Percentiles rank a stretch among this genome's conserved stretches.
These are phyloP conservation scores for Brachionus paranguensis DNA, from an alignment of 1,140 invertebrate genomes.

Conservation along the genomic window DNA sequence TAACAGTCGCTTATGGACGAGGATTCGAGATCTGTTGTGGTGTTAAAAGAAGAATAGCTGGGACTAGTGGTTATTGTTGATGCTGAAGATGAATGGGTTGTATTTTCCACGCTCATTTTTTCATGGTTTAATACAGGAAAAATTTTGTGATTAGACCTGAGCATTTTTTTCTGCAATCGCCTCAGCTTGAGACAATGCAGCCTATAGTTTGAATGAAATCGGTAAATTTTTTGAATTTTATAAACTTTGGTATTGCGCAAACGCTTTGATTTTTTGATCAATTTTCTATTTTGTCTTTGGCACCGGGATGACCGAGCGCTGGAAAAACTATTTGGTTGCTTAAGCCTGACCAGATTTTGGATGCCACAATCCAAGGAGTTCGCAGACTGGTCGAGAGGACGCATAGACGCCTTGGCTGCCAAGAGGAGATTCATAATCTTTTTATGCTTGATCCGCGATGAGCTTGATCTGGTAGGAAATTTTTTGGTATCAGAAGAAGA, in stretches of 20 bases:
- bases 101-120: conserved; percentile 7
- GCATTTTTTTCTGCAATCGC: conserved; percentile 22
- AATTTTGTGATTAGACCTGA: not conserved
- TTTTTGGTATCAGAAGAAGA: conserved; percentile 12
- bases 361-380: not conserved
- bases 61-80: conserved; percentile 1
- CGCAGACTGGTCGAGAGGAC: not conserved
- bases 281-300: not conserved
- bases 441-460: not conserved
- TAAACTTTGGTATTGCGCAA: not conserved
- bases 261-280: not conserved
- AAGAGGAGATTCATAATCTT: conserved; percentile 14
- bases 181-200: conserved; percentile 15
- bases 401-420: not conserved
- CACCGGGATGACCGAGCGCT: not conserved
- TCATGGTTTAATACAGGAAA: not conserved
- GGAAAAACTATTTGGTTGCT: not conserved
- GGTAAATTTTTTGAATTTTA: conserved; percentile 25
- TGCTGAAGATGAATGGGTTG: not conserved
- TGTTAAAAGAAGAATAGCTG: not conserved
- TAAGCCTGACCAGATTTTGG: not conserved
- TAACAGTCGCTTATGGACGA: conserved; percentile 13
- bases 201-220: not conserved
- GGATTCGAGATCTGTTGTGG: conserved; percentile 3
- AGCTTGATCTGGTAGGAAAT: not conserved